Evolutionary conservation across 2,797 vertebrate species (phyloP), one percentile per base, ranked within the genome.

Genomic region (Phataginus tetradactyla): DNA sequence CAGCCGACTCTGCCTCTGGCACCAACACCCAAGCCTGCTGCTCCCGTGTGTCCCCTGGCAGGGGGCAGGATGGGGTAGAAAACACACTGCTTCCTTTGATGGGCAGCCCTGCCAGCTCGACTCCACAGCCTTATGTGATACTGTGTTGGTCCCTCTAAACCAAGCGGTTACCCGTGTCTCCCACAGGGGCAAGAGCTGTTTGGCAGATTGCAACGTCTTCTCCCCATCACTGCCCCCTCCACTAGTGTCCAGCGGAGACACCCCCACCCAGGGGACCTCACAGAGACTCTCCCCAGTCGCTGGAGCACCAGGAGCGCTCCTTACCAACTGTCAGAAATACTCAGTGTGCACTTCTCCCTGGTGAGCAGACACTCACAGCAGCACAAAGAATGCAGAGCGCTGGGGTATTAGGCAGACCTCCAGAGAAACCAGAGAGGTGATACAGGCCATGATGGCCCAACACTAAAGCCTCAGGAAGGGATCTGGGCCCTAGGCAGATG

Each of bases 361-460:
- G 99, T 49, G 99, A 99, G 93, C 98, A 98, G 80, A 98, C 98
- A 96, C 98, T 98, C 95, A 95, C 97, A 0, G 98, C 98, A 97
- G 97, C 98, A 89, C 98, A 98, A 72, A 96, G 96, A 55, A 34
- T 51, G 98, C 95, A 97, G 84, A 98, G 97, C 79, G 17, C 98
- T 77, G 97, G 98, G 10, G 96, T 98, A 95, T 94, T 98, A 96
- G 97, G 98, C 92, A 98, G 97, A 96, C 96, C 98, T 95, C 98
- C 98, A 64, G 99, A 98, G 96, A 98, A 98, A 93, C 93, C 99
- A 17, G 99, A 99, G 99, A 99, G 53, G 99, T 99, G 0, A 98
- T 99, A 81, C 99, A 99, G 98, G 99, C 99, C 57, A 99, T 99
- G 99, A 99, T 99, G 98, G 99, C 99, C 37, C 99, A 99, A 97